Conservation (phyloP, 2,113 vertebrate species). For the Anthoscopus minutus region DNA sequence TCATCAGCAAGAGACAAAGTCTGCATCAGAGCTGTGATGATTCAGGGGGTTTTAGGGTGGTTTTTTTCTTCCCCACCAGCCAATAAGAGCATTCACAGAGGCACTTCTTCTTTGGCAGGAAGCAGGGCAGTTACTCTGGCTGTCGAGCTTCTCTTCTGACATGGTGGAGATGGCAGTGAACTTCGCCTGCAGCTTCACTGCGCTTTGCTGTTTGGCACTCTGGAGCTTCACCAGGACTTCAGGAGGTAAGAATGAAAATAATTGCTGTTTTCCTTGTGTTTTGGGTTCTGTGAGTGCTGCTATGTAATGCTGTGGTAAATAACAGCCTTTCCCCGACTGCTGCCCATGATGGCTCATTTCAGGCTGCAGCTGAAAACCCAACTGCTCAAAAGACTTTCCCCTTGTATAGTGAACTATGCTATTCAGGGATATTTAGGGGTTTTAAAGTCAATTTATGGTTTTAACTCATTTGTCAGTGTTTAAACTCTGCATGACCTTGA, state of each 20-base stretch:
- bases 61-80: background rate
- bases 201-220: background rate
- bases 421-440: background rate
- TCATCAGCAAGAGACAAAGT: background rate
- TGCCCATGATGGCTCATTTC: background rate
- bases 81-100: background rate
- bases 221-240: background rate
- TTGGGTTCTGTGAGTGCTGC: background rate
- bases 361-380: background rate
- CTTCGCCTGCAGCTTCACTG: background rate
- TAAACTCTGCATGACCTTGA: conserved; percentile 3
- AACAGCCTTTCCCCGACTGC: background rate
- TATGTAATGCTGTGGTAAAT: background rate
- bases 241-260: conserved; percentile 22
- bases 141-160: background rate
- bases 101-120: background rate
- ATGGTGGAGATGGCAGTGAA: background rate
- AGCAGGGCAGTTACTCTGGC: background rate
- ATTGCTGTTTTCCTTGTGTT: background rate
- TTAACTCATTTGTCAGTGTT: background rate
- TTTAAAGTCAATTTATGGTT: background rate
- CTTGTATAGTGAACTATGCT: background rate
- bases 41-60: background rate
- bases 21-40: background rate
- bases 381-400: background rate